A percentile compares a stretch with the other conserved stretches of the same genome.
Conservation (phyloP, 1,140 invertebrate genomes). For the Papilio dardanus region DNA sequence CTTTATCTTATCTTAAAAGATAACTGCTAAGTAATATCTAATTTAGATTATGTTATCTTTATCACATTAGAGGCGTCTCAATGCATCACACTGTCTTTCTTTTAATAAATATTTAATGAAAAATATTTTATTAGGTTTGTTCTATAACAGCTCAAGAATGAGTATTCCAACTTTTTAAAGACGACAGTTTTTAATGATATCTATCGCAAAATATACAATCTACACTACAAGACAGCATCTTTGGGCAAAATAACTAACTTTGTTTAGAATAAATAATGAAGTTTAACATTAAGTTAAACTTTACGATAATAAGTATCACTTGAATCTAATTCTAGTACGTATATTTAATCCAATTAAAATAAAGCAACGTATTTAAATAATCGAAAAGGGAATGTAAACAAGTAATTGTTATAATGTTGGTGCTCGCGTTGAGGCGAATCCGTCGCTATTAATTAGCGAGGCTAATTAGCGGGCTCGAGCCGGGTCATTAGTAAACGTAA, state of each 20-base stretch:
- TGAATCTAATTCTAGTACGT: slow-evolving; percentile 9
- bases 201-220: not conserved
- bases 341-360: slow-evolving; percentile 42
- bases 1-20: slow-evolving; percentile 5
- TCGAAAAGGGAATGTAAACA: slow-evolving; percentile 50
- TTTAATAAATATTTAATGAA: not conserved
- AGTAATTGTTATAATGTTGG: slow-evolving; percentile 55
- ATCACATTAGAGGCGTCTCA: not conserved
- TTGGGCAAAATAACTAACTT: too few species aligned
- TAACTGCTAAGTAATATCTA: not conserved
- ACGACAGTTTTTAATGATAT: too few species aligned
- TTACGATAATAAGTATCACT: not conserved
- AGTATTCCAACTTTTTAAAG: not conserved
- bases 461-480: slow-evolving; percentile 71
- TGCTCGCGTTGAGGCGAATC: slow-evolving; percentile 59
- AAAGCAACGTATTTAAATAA: slow-evolving; percentile 43
- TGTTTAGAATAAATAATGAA: too few species aligned
- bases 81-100: not conserved
- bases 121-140: not conserved
- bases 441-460: slow-evolving; percentile 72
- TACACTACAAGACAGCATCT: too few species aligned
- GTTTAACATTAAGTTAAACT: too few species aligned
- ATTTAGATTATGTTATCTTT: not conserved
- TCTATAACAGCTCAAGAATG: not conserved
- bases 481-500: slow-evolving; percentile 74